These are phyloP conservation scores for Drosophila pseudotalamancana DNA, from an alignment of 2,888 invertebrate species.

Conservation along the genomic window DNA sequence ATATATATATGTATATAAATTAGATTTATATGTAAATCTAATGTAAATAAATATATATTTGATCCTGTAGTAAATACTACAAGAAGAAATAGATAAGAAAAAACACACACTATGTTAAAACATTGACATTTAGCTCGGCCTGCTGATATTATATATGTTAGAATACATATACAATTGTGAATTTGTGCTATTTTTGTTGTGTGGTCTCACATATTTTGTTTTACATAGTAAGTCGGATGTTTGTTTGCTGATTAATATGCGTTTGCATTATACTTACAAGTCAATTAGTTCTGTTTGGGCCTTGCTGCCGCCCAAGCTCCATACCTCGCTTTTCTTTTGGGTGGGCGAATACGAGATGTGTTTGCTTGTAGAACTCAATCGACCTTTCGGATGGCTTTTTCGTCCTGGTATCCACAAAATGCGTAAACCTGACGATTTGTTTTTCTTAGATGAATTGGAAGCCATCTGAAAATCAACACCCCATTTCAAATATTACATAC, in stretches of 20 bases:
- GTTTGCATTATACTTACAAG: constrained; percentile 74
- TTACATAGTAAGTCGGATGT: not conserved
- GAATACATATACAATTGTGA: not conserved
- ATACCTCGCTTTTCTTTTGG: constrained; percentile 82
- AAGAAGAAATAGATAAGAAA: constrained; percentile 6
- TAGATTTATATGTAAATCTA: not conserved
- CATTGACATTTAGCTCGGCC: constrained; percentile 15
- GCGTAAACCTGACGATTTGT: constrained; percentile 79
- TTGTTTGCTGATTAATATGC: constrained; percentile 3
- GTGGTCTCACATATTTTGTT: not conserved
- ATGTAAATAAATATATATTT: not conserved
- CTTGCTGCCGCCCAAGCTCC: constrained; percentile 83
- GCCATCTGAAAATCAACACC: constrained; percentile 76
- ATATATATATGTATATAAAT: not conserved
- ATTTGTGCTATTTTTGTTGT: not conserved
- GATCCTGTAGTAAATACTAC: constrained; percentile 11
- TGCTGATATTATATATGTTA: constrained; percentile 8
- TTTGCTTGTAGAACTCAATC: constrained; percentile 79
- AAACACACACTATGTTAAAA: constrained; percentile 19
- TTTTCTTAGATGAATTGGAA: constrained; percentile 72
- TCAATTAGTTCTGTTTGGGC: constrained; percentile 78
- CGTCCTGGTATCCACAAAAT: constrained; percentile 84
- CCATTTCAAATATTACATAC: constrained; percentile 26
- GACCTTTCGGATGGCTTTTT: constrained; percentile 81
- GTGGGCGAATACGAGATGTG: constrained; percentile 62